Evolutionary conservation across 2,797 vertebrate species (phyloP), one percentile per base, ranked within the genome.

Genomic region (Falco novaeseelandiae): DNA sequence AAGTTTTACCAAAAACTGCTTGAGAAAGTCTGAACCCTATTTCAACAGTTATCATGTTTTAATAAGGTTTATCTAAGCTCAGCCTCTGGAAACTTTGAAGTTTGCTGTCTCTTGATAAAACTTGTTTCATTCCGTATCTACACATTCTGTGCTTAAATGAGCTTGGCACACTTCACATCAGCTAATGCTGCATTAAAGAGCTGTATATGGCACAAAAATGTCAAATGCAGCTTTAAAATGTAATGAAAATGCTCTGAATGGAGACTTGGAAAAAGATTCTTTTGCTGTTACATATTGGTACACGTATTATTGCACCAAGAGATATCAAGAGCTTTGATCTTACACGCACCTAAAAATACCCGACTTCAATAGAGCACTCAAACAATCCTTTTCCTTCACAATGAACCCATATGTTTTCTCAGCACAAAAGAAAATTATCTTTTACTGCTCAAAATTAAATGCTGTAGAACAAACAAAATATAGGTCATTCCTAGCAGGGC

Each of bases 251-350:
- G 90, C 93, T 80, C 91, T 85, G 90, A 97, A 96, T 93, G 90
- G 94, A 97, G 96, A 87, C 74, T 59, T 54, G 93, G 95, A 86
- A 89, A 97, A 97, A 94, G 81, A 95, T 79, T 96, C 71, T 34
- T 95, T 94, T 95, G 78, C 93, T 82, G 44, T 86, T 97, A 88
- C 87, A 80, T 96, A 92, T 87, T 86, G 67, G 83, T 94, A 93
- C 91, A 82, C 93, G 87, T 96, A 96, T 97, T 95, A 97, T 94
- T 97, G 95, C 95, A 94, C 91, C 95, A 96, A 96, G 87, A 97
- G 95, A 95, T 97, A 97, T 96, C 96, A 96, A 96, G 93, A 95
- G 93, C 96, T 95, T 93, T 97, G 97, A 90, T 93, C 91, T 96
- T 71, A 84, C 89, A 96, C 0, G 8, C 81, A 89, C 93, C 93